These are phyloP conservation scores for Stenolophus ochropezus DNA, from an alignment of 2,888 invertebrate species.

Conservation along the genomic window DNA sequence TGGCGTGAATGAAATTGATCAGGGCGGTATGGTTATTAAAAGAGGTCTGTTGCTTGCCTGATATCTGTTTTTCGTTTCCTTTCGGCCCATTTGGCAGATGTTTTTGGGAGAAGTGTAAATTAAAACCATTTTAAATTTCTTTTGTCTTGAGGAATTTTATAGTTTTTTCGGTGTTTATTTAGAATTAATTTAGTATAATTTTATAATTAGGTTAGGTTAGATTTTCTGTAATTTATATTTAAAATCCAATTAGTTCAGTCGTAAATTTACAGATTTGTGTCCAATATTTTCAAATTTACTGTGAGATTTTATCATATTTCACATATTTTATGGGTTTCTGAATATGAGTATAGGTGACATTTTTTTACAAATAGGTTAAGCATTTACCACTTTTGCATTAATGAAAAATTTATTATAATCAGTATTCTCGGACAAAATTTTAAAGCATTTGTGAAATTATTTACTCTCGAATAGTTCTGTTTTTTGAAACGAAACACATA, in stretches of 20 bases:
- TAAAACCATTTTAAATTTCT: constrained; percentile 36
- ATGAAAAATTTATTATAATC: too few relatives aligned
- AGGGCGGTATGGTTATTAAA: constrained; percentile 31
- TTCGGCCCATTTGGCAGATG: constrained; percentile 29
- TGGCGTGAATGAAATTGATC: constrained; percentile 37
- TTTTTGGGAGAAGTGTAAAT: constrained; percentile 24
- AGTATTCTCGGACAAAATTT: too few relatives aligned
- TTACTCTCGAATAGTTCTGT: too few relatives aligned
- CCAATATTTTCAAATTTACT: background rate
- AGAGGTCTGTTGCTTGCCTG: constrained; percentile 27
- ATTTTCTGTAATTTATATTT: constrained; percentile 11
- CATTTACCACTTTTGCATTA: background rate
- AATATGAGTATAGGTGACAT: background rate
- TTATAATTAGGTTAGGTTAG: constrained; percentile 15
- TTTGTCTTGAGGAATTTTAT: constrained; percentile 24
- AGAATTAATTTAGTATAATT: constrained; percentile 15
- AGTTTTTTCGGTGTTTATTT: constrained; percentile 13
- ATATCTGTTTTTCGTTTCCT: constrained; percentile 28
- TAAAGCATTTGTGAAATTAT: too few relatives aligned
- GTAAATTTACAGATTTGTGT: constrained; percentile 23
- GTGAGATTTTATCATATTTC: background rate
- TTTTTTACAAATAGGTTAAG: background rate
- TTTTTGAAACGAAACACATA: too few relatives aligned
- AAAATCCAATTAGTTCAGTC: constrained; percentile 1
- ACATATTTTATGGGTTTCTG: background rate